Evolutionary conservation across 2,113 vertebrate genomes (phyloP), one percentile per base, ranked within the genome.

Genomic region (Boleophthalmus pectinirostris): DNA sequence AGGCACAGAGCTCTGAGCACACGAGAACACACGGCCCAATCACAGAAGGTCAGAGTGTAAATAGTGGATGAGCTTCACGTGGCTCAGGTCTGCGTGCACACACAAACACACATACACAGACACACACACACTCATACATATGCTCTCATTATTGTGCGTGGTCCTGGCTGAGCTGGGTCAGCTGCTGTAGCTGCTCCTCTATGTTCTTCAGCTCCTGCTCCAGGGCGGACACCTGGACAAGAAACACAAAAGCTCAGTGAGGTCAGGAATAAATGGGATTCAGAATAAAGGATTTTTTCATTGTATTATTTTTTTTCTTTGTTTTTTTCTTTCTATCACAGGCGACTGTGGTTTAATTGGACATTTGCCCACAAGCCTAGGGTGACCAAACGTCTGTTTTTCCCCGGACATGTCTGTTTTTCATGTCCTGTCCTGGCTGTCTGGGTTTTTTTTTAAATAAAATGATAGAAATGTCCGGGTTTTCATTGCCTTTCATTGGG

Each of bases 121-220:
- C 51, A 10, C 49, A n/a, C 49, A 53, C 49, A 16, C 24, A 38
- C 38, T 8, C 38, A 5, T 10, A 38, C 38, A 38, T 10, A 65
- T 51, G n/a, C 25, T 68, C 14, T 82, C 47, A 74, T 58, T 79
- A 46, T 78, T 38, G 5, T 53, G n/a, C 60, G 11, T 69, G 60
- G 15, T 53, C 74, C 54, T 73, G 23, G 23, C 85, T 73, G 71
- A 93, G 75, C 38, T 69, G 25, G 16, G 58, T 69, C 47, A 93
- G 82, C 72, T 93, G 92, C 2, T 92, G 87, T 43, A 93, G 83
- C 73, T 93, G 92, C 2, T 92, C 88, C 49, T 93, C 90, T 14
- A 88, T 88, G 45, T 75, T 89, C 79, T 88, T 82, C 73, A 94
- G 58, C 1, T 94, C 92, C 74, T 89, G 81, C 77, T 90, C 71